Conservation (phyloP, 2,888 invertebrate species). For the Cheilosia pagana region DNA sequence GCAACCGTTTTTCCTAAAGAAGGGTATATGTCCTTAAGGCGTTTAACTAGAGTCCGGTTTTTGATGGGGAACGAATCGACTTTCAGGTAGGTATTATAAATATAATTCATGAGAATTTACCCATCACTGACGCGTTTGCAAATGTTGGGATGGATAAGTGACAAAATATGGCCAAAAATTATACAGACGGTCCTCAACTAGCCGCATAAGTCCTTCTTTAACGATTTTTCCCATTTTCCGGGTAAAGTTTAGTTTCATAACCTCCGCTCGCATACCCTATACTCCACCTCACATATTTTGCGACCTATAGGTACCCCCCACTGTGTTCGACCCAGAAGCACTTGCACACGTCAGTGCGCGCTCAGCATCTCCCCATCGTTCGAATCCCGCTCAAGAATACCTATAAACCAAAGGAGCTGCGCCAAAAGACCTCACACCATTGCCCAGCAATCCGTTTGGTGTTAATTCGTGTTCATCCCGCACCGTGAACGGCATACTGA, state of each 20-base stretch:
- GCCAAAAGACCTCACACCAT: conserved; percentile 52
- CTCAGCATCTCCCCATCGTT: conserved; percentile 36
- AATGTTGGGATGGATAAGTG: too few relatives aligned
- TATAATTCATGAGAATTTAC: too few relatives aligned
- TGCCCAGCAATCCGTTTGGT: conserved; percentile 58
- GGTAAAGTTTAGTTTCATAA: not conserved
- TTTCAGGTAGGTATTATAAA: not conserved
- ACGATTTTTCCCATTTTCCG: too few relatives aligned
- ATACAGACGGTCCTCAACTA: too few relatives aligned
- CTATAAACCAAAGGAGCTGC: conserved; percentile 41
- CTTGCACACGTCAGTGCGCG: conserved; percentile 52
- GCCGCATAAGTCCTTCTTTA: too few relatives aligned
- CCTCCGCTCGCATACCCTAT: conserved; percentile 31
- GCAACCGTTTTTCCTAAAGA: not conserved
- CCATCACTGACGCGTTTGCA: too few relatives aligned
- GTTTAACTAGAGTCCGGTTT: too few relatives aligned
- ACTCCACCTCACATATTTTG: not conserved
- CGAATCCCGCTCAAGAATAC: conserved; percentile 24
- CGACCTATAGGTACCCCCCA: conserved; percentile 39
- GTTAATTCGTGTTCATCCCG: conserved; percentile 65
- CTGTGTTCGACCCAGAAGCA: conserved; percentile 57
- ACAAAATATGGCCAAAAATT: too few relatives aligned
- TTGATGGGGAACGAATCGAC: too few relatives aligned
- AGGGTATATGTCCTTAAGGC: too few relatives aligned
- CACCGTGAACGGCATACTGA: conserved; percentile 9